These are phyloP conservation scores for Aphaenogaster rudis DNA, from an alignment of 1,140 invertebrate genomes.

Conservation along the genomic window DNA sequence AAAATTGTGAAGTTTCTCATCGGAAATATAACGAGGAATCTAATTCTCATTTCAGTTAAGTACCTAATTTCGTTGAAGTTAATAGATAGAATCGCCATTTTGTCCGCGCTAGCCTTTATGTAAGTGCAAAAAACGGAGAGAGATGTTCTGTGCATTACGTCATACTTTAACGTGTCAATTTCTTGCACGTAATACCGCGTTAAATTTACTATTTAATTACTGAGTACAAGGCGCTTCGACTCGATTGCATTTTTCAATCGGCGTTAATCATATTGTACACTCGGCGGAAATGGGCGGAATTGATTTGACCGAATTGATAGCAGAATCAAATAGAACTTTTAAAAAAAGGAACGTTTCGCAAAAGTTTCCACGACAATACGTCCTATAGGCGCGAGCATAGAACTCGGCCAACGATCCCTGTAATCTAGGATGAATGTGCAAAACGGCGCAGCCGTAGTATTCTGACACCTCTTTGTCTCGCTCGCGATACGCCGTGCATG, in stretches of 20 bases:
- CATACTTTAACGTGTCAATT: neutral
- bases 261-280: slow-evolving; percentile 3
- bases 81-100: neutral
- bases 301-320: slow-evolving; percentile 26
- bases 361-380: slow-evolving; percentile 40
- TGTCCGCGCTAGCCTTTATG: neutral
- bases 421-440: slow-evolving; percentile 52
- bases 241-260: neutral
- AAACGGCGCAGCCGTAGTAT: slow-evolving; percentile 9
- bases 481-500: slow-evolving; percentile 14
- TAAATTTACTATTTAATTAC: neutral
- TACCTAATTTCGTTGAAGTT: neutral
- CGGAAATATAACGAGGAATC: neutral
- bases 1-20: slow-evolving; percentile 9
- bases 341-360: slow-evolving; percentile 18
- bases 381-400: neutral
- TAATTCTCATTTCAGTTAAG: slow-evolving; percentile 25
- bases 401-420: slow-evolving; percentile 40
- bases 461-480: slow-evolving; percentile 39
- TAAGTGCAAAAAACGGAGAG: neutral
- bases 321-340: neutral
- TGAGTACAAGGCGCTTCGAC: neutral
- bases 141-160: neutral
- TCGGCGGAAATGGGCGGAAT: neutral
- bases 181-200: neutral